Evolutionary conservation across 2,888 invertebrate genomes (phyloP), one percentile per base, ranked within the genome.

Genomic region (Cosmia trapezina): DNA sequence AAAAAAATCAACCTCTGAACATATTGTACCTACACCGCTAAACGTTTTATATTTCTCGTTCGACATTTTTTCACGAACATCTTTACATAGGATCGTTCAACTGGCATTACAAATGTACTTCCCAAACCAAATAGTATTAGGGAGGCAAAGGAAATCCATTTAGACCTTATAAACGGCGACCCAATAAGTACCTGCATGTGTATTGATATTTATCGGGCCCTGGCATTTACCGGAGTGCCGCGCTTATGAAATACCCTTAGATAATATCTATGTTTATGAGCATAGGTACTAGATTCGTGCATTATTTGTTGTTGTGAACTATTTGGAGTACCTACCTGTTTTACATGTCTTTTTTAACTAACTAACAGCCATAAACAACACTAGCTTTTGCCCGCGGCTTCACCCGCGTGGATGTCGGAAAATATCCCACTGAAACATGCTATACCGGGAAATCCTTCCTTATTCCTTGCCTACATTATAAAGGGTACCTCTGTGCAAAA

Each of bases 121-220:
- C 70, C 60, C 59, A 62, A 57, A 73, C 66, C 78, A 83, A 75
- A 83, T 75, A 75, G 69, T 71, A 81, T 83, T 73, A 83, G 53
- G 41, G 65, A 78, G 78, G 73, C 78, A 73, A 81, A 83, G 78
- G 62, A 83, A 81, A 83, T 75, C 83, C 75, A 81, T 78, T 83
- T 76, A 73, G 73, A 75, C 66, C 69, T 75, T 73, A 83, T 81
- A 83, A 83, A 83, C 69, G 75, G 43, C 54, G 69, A 71, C 75
- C 75, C 83, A 73, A 81, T 83, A 83, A 78, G 81, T 73, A 61
- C 62, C 76, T 72, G 72, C 74, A 80, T 67, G 70, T 59, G 71
- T 81, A 81, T 78, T 73, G 81, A 83, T 83, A 83, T 80, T 81
- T 80, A 83, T 76, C 83, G 70, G 33, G 57, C 43, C 54, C 33